A percentile compares a stretch with the other conserved stretches of the same genome.
Conservation (phyloP, 2,113 vertebrate species). For the Cephalopterus ornatus region DNA sequence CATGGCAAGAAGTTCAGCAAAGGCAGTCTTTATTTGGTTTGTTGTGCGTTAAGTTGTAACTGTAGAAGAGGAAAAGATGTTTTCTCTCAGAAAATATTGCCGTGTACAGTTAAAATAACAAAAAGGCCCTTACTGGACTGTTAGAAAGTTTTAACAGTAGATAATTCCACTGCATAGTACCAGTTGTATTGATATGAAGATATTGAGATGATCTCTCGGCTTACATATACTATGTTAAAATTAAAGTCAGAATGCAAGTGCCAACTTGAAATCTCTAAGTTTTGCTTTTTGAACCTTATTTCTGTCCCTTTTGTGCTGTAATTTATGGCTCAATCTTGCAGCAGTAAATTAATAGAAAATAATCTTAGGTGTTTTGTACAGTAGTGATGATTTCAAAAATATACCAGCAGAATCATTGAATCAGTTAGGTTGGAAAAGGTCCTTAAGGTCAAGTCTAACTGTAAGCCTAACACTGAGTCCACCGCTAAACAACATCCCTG, state of each 20-base stretch:
- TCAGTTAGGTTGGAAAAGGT: background rate
- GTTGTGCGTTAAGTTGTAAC: background rate
- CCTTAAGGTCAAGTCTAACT: background rate
- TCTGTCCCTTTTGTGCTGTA: background rate
- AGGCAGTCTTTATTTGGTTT: background rate
- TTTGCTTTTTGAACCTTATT: background rate
- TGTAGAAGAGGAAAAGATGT: background rate
- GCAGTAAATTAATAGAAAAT: background rate
- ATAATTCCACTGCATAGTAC: background rate
- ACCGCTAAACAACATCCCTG: background rate
- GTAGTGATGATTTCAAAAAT: background rate
- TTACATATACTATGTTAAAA: background rate
- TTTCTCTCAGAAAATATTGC: background rate
- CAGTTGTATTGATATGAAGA: background rate
- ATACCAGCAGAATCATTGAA: fast-evolving
- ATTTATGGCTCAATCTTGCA: background rate
- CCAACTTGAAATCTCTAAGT: background rate
- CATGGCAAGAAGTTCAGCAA: background rate
- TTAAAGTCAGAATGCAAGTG: background rate
- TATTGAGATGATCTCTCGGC: background rate
- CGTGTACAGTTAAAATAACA: background rate
- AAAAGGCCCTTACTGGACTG: background rate
- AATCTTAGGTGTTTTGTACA: background rate
- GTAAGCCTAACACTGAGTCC: background rate
- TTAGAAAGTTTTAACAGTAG: background rate